Evolutionary conservation across 2,888 invertebrate genomes (phyloP), one percentile per base, ranked within the genome.

Genomic region (Teleogryllus oceanicus): DNA sequence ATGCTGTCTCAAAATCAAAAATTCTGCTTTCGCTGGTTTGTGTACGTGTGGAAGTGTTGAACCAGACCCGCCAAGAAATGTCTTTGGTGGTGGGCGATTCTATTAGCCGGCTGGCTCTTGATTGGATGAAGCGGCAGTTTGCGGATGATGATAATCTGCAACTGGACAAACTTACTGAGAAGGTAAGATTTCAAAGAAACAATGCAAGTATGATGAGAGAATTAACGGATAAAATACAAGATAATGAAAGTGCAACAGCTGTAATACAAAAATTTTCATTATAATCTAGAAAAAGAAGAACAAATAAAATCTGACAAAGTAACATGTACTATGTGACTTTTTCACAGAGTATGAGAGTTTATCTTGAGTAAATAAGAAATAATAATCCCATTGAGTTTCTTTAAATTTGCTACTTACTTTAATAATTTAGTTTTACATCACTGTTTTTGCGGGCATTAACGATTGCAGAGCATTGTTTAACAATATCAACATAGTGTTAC

Each of bases 11-110:
- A 84, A 89, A 89, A 84, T 89, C 89, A 84, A 91, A 92, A 80
- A 90, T 91, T 80, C 88, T 94, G 80, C 89, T 91, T 80, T 88
- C 90, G 75, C 88, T 95, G 83, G 92, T 92, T 18, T 90, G 92
- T 84, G 88, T 93, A 77, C 90, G 91, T 83, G 91, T 95, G 81
- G 94, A 94, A 87, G 90, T 95, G 83, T 87, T 95, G 83, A 93
- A 94, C 85, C 92, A 92, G 85, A 91, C 92, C 20, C 90, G 91
- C 84, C 91, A 92, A 83, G 92, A 92, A 85, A 92, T 92, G 89
- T 91, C 85, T 75, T 84, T 87, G 84, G 86, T 89, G 86, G 85
- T 83, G 85, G 89, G 90, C 81, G 89, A 88, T 80, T 91, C 91
- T 49, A 86, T 93, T 78, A 91, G 92, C 83, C 89, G 90, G 77